Conservation (phyloP, 1,140 invertebrate species). For the Conus ventricosus region DNA sequence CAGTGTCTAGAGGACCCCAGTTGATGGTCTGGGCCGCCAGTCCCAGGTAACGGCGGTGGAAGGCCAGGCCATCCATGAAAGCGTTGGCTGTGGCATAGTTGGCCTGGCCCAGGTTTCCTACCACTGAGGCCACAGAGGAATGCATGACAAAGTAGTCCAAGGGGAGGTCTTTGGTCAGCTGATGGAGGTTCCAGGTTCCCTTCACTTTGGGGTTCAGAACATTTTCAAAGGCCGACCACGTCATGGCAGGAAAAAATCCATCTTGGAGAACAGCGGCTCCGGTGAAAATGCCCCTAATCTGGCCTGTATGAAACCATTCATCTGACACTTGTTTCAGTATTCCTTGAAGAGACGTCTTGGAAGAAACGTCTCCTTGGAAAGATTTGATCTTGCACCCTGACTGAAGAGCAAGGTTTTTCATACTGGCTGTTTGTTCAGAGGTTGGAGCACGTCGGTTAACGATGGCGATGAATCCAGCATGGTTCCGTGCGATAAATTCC, state of each 20-base stretch:
- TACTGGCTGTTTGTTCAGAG: conserved; percentile 34
- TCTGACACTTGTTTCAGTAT: conserved; percentile 30
- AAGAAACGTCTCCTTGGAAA: conserved; percentile 52
- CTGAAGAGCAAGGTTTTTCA: conserved; percentile 36
- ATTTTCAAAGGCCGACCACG: conserved; percentile 43
- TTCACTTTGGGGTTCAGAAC: conserved; percentile 57
- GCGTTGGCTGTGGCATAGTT: conserved; percentile 59
- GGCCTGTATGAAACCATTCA: conserved; percentile 21
- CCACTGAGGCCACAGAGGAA: conserved; percentile 53
- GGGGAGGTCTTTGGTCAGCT: conserved; percentile 41
- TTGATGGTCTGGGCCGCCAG: conserved; percentile 55
- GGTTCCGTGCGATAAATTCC: conserved; percentile 49
- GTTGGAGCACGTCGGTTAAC: conserved; percentile 47
- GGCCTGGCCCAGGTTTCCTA: conserved; percentile 57
- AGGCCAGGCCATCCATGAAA: conserved; percentile 57
- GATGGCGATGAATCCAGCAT: conserved; percentile 52
- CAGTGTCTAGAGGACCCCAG: conserved; percentile 53
- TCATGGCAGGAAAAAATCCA: conserved; percentile 45
- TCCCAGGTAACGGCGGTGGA: conserved; percentile 44
- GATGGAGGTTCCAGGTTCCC: conserved; percentile 66
- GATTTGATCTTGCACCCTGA: conserved; percentile 41
- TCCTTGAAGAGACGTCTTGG: conserved; percentile 32
- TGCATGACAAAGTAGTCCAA: conserved; percentile 61
- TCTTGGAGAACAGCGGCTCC: conserved; percentile 62
- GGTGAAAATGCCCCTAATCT: conserved; percentile 59